Evolutionary conservation across 2,113 vertebrate genomes (phyloP).

Genomic region (Pleuronectes platessa): DNA sequence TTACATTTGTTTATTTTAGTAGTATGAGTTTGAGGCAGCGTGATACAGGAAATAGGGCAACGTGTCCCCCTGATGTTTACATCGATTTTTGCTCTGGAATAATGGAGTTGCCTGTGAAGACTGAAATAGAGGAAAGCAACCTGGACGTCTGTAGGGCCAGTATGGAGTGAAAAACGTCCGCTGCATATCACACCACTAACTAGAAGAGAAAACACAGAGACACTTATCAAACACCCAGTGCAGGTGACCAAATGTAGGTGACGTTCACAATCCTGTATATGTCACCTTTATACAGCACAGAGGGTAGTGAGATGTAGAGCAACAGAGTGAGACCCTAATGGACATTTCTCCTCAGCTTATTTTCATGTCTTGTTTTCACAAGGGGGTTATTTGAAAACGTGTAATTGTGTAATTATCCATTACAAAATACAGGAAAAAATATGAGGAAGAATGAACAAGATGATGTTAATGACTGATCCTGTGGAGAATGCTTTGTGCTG

Average conservation of each 20-base stretch:
- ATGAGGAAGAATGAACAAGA: neutral
- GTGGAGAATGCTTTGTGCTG: neutral
- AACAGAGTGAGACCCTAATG: neutral
- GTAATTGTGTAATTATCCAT: neutral
- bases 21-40: constrained; percentile 9
- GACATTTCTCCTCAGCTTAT: neutral
- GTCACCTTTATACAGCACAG: too few species aligned
- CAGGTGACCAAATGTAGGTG: constrained; percentile 32
- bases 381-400: too few species aligned
- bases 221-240: constrained; percentile 37
- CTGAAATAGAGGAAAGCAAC: constrained; percentile 48
- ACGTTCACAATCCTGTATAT: neutral
- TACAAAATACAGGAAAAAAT: neutral
- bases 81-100: constrained; percentile 25
- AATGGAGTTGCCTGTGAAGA: constrained; percentile 33
- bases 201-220: constrained; percentile 25
- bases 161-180: constrained; percentile 8
- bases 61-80: neutral
- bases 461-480: neutral
- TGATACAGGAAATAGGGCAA: neutral
- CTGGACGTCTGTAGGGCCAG: constrained; percentile 27
- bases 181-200: constrained; percentile 22
- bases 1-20: neutral
- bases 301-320: too few species aligned
- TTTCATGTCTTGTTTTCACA: constrained; percentile 5